Conservation (phyloP, 2,113 vertebrate species). For the Hiodon tergisus region DNA sequence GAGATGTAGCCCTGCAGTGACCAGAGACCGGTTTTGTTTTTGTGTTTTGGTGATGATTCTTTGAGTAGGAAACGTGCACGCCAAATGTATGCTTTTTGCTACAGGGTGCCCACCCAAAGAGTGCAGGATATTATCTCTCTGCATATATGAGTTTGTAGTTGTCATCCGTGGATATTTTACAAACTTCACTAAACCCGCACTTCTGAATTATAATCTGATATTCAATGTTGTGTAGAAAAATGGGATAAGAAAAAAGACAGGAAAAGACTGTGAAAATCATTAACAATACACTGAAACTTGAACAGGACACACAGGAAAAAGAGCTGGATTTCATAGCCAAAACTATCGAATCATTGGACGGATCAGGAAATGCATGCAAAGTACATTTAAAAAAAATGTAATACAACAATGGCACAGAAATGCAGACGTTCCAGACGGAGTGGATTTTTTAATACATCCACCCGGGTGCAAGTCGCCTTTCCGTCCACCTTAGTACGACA, state of each 20-base stretch:
- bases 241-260: no score
- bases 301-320: background rate
- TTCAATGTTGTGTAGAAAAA: no score
- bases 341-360: no score
- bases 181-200: background rate
- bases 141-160: no score
- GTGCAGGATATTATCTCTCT: no score
- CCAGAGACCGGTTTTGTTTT: background rate
- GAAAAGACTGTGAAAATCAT: background rate
- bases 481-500: conserved; percentile 14
- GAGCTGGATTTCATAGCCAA: no score
- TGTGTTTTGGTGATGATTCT: background rate
- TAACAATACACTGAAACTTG: background rate
- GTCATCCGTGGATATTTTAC: no score
- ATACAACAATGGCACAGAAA: background rate
- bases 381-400: no score
- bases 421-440: background rate
- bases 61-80: background rate
- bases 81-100: background rate
- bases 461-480: conserved; percentile 15
- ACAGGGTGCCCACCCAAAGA: background rate
- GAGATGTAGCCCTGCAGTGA: background rate
- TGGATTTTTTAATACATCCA: background rate
- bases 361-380: no score
- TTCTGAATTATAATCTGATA: background rate